Evolutionary conservation across 2,797 vertebrate species (phyloP), one percentile per base, ranked within the genome.

Genomic region (Epinephelus awoara): DNA sequence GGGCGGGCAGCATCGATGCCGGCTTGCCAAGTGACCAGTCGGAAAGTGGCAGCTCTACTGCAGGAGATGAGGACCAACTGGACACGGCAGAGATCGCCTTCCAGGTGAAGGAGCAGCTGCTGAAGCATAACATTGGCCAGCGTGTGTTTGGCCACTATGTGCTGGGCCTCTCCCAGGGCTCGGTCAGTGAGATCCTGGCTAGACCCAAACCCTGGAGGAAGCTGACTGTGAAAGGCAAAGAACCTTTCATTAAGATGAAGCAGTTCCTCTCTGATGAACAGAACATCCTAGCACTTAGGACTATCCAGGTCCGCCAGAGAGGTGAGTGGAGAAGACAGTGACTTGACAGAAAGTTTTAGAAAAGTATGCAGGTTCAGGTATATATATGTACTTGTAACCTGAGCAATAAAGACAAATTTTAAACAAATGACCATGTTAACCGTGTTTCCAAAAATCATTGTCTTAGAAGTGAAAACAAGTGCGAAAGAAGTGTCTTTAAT

Each of bases 201-300:
- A 94, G 98, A 72, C 98, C 98, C 91, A 99, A 99, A 90, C 98
- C 98, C 80, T 99, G 98, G 98, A 96, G 98, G 92, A 99, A 99
- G 95, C 96, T 99, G 89, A 99, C 98, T 0, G 98, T 99, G 81
- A 99, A 99, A 92, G 98, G 98, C 73, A 99, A 99, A 91, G 98
- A 99, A 82, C 98, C 98, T 0, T 99, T 99, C 87, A 96, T 98
- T 89, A 99, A 99, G 93, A 99, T 99, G 98, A 99, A 97, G 94
- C 98, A 99, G 94, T 99, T 99, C 94, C 95, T 99, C 50, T 98
- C 98, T 0, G 98, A 99, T 0, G 98, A 99, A 62, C 98, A 99
- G 95, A 99, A 99, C 59, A 98, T 99, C 86, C 93, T 99, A 90
- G 98, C 98, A 1, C 96, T 99, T 47, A 94, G 98, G 91, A 99